These are phyloP conservation scores for Camelus bactrianus DNA, from an alignment of 2,113 vertebrate genomes.

Conservation along the genomic window DNA sequence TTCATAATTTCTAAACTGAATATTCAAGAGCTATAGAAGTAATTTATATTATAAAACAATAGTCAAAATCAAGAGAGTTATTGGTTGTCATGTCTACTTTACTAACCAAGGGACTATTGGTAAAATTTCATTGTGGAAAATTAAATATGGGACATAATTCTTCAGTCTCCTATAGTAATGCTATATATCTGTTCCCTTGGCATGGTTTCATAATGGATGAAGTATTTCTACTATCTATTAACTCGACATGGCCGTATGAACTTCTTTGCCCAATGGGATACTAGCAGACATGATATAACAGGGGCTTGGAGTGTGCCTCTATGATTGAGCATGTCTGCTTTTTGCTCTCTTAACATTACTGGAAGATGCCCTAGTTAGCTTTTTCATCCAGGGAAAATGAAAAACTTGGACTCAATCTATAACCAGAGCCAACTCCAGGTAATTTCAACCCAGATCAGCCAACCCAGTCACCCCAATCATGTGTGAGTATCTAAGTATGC, in stretches of 20 bases:
- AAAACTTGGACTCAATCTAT: background rate
- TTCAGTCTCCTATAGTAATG: background rate
- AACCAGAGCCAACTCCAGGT: background rate
- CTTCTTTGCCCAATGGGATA: background rate
- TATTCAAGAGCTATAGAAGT: background rate
- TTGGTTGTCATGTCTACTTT: background rate
- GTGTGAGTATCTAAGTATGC: background rate
- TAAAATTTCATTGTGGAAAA: background rate
- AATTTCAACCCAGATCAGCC: background rate
- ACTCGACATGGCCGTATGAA: background rate
- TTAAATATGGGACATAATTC: background rate
- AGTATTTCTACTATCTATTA: background rate
- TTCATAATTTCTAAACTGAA: background rate
- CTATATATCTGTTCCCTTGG: background rate
- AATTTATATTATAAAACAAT: background rate
- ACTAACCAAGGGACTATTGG: background rate
- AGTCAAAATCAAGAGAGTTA: background rate
- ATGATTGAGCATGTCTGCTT: background rate
- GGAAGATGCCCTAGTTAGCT: background rate
- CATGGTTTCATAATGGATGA: background rate
- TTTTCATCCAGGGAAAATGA: background rate
- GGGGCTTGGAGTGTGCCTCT: background rate
- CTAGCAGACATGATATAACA: background rate
- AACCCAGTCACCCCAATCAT: background rate
- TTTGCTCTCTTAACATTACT: background rate